Evolutionary conservation across 2,888 invertebrate genomes (phyloP).

Genomic region (Nomada fabriciana): DNA sequence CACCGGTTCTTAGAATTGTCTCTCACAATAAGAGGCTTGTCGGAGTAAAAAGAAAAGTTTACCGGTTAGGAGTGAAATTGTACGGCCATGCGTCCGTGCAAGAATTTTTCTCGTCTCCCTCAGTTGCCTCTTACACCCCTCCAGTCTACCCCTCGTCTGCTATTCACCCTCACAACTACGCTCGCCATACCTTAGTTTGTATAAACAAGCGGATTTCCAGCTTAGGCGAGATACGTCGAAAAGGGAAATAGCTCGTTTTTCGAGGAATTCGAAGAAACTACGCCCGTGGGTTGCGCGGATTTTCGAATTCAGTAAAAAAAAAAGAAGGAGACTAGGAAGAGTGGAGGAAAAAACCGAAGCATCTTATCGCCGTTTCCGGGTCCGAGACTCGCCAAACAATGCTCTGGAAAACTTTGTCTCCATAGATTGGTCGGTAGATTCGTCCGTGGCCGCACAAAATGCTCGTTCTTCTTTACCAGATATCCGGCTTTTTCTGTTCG

Average conservation of each 20-base stretch:
- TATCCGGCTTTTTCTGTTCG: constrained; percentile 1
- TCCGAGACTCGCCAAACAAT: constrained; percentile 72
- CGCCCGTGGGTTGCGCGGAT: constrained; percentile 24
- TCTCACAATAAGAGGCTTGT: constrained; percentile 81
- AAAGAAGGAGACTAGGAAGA: not conserved
- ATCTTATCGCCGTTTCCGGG: constrained; percentile 74
- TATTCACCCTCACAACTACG: constrained; percentile 45
- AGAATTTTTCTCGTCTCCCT: constrained; percentile 67
- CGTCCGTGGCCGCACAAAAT: constrained; percentile 34
- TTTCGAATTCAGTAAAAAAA: constrained; percentile 31
- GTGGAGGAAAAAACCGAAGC: constrained; percentile 49
- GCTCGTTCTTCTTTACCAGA: constrained; percentile 2
- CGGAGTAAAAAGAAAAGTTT: constrained; percentile 80
- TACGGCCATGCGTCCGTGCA: constrained; percentile 73
- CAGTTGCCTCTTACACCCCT: constrained; percentile 33
- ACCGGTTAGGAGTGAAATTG: constrained; percentile 80
- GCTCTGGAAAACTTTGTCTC: constrained; percentile 63
- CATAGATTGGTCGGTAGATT: constrained; percentile 48
- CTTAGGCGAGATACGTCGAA: constrained; percentile 76
- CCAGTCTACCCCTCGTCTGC: constrained; percentile 18
- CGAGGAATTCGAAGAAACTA: constrained; percentile 56
- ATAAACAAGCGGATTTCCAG: constrained; percentile 81
- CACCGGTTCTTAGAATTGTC: constrained; percentile 78
- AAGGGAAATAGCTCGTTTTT: constrained; percentile 55
- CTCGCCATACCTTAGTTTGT: constrained; percentile 74